A percentile compares a stretch with the other conserved stretches of the same genome.
These are phyloP conservation scores for Hyla sarda DNA, from an alignment of 2,113 vertebrate species.

Conservation along the genomic window DNA sequence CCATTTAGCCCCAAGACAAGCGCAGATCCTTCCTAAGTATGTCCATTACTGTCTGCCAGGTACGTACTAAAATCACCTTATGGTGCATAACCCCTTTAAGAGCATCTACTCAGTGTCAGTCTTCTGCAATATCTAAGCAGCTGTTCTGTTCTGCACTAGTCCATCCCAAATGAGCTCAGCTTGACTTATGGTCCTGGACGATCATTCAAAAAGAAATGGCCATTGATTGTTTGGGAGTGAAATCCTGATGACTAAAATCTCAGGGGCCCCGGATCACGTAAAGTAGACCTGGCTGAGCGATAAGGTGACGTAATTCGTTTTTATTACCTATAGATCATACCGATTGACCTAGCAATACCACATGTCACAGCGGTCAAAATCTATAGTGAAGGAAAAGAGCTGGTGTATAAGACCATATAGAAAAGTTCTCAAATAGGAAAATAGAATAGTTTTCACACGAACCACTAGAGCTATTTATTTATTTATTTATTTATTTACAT, in stretches of 20 bases:
- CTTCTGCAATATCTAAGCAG: background rate
- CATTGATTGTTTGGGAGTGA: background rate
- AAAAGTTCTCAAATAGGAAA: too few species aligned
- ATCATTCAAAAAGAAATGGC: background rate
- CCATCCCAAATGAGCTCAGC: background rate
- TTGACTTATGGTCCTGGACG: background rate
- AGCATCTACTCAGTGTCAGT: too few species aligned
- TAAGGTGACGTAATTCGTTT: background rate
- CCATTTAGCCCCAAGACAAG: too few species aligned
- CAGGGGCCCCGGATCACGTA: background rate
- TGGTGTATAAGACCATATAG: too few species aligned
- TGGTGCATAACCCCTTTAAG: too few species aligned
- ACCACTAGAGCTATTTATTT: too few species aligned
- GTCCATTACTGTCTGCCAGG: too few species aligned
- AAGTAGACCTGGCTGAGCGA: background rate
- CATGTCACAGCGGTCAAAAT: background rate
- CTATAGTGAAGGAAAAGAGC: background rate
- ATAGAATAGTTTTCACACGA: too few species aligned
- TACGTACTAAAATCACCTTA: too few species aligned
- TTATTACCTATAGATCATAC: background rate
- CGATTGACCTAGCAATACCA: background rate
- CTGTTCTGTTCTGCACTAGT: background rate
- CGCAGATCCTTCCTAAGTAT: too few species aligned
- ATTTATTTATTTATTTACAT: background rate
- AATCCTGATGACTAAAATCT: slow-evolving; percentile 25